Percentiles rank a stretch among this genome's conserved stretches.
phyloP scores from a whole-genome alignment of 2,888 invertebrate genomes.

The Chirona hameri region DNA sequence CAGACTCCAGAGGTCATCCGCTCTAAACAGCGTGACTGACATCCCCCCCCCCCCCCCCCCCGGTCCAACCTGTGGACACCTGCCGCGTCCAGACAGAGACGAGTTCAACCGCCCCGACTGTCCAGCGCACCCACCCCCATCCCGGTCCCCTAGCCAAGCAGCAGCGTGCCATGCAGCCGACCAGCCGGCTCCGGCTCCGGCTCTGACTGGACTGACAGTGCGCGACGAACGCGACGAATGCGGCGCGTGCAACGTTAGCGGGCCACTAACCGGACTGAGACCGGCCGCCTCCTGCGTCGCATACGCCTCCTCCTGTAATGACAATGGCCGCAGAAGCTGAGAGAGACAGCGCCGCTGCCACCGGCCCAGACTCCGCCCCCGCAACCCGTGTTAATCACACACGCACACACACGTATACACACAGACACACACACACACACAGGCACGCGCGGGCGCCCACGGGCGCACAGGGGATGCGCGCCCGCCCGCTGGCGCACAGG shows the following conservation, averaged over 20 bases:
- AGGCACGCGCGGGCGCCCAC: too few relatives aligned
- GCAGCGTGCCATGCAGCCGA: neutral
- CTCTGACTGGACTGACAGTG: neutral
- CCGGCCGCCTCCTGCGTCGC: neutral
- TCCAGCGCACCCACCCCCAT: too few relatives aligned
- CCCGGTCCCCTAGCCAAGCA: too few relatives aligned
- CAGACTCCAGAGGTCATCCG: too few relatives aligned
- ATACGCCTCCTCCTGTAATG: conserved; percentile 23
- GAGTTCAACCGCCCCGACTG: neutral
- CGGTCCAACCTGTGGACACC: too few relatives aligned
- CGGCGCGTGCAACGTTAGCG: neutral
- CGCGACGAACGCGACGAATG: neutral
- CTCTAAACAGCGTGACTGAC: too few relatives aligned
- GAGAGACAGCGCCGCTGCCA: neutral
- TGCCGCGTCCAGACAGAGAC: too few relatives aligned
- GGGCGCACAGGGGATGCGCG: too few relatives aligned
- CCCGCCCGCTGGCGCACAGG: too few relatives aligned
- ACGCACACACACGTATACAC: too few relatives aligned
- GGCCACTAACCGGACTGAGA: neutral
- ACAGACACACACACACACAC: too few relatives aligned
- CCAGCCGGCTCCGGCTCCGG: neutral
- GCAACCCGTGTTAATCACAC: neutral
- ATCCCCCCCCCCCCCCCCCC: too few relatives aligned
- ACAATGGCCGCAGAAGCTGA: neutral
- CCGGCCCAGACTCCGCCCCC: neutral